Evolutionary conservation across 1,140 invertebrate genomes (phyloP).

Genomic region (Melipona quadrifasciata): DNA sequence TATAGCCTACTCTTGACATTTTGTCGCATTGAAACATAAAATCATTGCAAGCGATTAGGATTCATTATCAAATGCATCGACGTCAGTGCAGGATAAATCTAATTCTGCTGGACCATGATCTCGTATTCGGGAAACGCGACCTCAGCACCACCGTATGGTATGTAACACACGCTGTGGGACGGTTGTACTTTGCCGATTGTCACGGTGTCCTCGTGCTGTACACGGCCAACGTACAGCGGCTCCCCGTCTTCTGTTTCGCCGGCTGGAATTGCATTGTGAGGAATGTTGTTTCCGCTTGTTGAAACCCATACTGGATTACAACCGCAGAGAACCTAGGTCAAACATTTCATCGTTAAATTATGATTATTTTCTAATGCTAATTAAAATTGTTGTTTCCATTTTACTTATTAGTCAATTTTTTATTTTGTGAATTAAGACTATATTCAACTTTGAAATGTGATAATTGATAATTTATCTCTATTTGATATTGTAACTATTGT

Average conservation of each 20-base stretch:
- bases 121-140: constrained; percentile 89
- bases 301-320: constrained; percentile 85
- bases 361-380: not conserved
- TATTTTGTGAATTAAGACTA: no score
- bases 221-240: constrained; percentile 87
- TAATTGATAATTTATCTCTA: no score
- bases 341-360: not conserved
- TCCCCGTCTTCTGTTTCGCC: constrained; percentile 90
- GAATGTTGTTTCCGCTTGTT: constrained; percentile 84
- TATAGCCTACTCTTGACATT: not conserved
- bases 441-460: no score
- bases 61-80: constrained; percentile 33
- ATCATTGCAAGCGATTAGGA: not conserved
- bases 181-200: constrained; percentile 89
- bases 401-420: not conserved
- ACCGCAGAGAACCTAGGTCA: constrained; percentile 83
- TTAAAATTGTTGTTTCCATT: not conserved
- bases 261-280: constrained; percentile 87
- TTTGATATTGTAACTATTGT: not conserved
- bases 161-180: constrained; percentile 87
- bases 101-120: constrained; percentile 82
- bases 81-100: constrained; percentile 25
- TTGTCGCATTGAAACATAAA: not conserved
- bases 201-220: constrained; percentile 85
- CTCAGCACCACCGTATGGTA: constrained; percentile 87